These are phyloP conservation scores for Sorex maritimensis DNA, from an alignment of 2,797 vertebrate species.

Conservation along the genomic window DNA sequence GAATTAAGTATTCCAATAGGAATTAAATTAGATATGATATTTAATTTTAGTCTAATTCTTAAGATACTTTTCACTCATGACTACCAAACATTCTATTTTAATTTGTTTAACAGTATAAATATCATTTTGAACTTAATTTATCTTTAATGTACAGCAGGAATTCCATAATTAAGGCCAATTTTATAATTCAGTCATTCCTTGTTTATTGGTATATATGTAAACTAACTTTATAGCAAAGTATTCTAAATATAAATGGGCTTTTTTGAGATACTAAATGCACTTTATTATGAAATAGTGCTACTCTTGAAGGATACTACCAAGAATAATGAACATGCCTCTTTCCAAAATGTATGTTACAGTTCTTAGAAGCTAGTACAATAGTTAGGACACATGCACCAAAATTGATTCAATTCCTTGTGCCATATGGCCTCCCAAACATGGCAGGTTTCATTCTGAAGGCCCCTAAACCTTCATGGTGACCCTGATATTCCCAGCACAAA, in stretches of 20 bases:
- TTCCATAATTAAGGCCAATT: neutral
- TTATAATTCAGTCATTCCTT: neutral
- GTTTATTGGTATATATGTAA: neutral
- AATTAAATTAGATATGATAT: neutral
- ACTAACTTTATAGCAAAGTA: neutral
- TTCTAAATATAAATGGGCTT: neutral
- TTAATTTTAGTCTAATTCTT: neutral
- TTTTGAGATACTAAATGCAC: neutral
- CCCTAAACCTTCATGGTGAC: too few relatives aligned
- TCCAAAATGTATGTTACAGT: neutral
- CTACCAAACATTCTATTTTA: neutral
- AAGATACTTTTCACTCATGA: too few relatives aligned
- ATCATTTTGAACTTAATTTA: conserved; percentile 8
- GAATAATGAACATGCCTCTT: neutral
- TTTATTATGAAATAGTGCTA: neutral
- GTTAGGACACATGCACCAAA: too few relatives aligned
- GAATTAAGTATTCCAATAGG: too few relatives aligned
- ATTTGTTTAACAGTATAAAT: conserved; percentile 26
- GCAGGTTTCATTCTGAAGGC: too few relatives aligned
- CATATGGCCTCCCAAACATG: too few relatives aligned
- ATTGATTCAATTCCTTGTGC: too few relatives aligned
- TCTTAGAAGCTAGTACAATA: too few relatives aligned
- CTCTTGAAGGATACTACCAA: neutral
- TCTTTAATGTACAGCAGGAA: neutral
- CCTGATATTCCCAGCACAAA: too few relatives aligned